Evolutionary conservation across 1,140 invertebrate species (phyloP), one percentile per base, ranked within the genome.

Genomic region (Rhynchophorus ferrugineus): DNA sequence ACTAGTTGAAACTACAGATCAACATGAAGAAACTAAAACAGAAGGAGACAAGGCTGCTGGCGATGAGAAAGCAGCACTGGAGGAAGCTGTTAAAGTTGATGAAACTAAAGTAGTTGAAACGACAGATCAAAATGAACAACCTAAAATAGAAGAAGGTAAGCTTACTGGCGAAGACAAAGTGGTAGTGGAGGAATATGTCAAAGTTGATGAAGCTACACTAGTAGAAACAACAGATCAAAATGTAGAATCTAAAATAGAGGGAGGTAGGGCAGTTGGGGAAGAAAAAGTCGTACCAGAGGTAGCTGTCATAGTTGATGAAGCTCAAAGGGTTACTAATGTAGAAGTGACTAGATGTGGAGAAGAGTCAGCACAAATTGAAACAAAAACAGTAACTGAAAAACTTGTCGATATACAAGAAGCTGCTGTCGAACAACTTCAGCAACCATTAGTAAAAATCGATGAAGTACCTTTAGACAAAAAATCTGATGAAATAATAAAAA

Each of bases 221-320:
- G n/a, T n/a, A n/a, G n/a, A n/a, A n/a, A n/a, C n/a, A n/a, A n/a
- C n/a, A n/a, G n/a, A n/a, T n/a, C n/a, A n/a, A n/a, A n/a, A n/a
- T n/a, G n/a, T 6, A 9, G 50, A 54, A 45, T 49, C 57, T 2
- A 33, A 54, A 44, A 24, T 53, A 53, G 24, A 33, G 14, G 57
- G 56, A 43, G 20, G 24, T 29, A 20, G 48, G 18, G 49, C 47
- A 39, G 44, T 49, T 13, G 49, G 11, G 11, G 24, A 29, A 29
- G 24, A 6, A 29, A 29, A 29, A 29, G 24, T 11, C 5, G 8
- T 9, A 44, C 22, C 11, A 19, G 20, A 33, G 14, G 20, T 24
- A 44, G 22, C 19, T n/a, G 21, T 33, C 5, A 19, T 18, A 24
- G 16, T 5, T 16, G 11, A 16, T 3, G 11, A 6, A 9, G 3